Percentiles rank a stretch among this genome's conserved stretches.
Evolutionary conservation across 2,888 invertebrate species (phyloP).

Genomic region (Amiota communis): DNA sequence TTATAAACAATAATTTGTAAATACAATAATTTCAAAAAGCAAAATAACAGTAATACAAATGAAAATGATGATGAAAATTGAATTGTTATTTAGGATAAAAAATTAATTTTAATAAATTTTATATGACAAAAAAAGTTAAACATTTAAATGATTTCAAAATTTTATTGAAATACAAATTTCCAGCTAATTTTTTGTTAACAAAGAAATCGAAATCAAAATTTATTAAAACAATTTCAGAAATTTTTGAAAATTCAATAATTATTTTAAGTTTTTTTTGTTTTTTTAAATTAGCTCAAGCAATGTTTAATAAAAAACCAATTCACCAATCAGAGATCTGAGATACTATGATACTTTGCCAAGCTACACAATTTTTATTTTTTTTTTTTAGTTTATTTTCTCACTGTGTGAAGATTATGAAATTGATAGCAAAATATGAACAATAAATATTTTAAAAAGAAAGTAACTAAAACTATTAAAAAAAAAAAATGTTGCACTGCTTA

Average conservation of each 20-base stretch:
- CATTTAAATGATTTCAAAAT: conserved; percentile 36
- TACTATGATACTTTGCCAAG: too few relatives aligned
- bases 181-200: too few relatives aligned
- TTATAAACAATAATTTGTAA: conserved; percentile 28
- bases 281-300: too few relatives aligned
- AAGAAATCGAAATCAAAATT: too few relatives aligned
- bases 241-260: too few relatives aligned
- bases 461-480: conserved; percentile 22
- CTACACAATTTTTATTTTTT: background rate
- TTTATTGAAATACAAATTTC: too few relatives aligned
- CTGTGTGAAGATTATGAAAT: too few relatives aligned
- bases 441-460: conserved; percentile 17
- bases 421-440: conserved; percentile 17
- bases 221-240: too few relatives aligned
- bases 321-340: too few relatives aligned
- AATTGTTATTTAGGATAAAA: conserved; percentile 50
- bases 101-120: conserved; percentile 53
- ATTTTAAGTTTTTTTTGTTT: too few relatives aligned
- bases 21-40: conserved; percentile 27
- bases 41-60: conserved; percentile 17
- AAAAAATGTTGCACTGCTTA: conserved; percentile 1
- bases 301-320: too few relatives aligned
- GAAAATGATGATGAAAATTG: conserved; percentile 32
- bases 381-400: conserved; percentile 1
- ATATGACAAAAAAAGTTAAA: conserved; percentile 44